Base-by-base conservation (phyloP, 2,113 vertebrate species). In the Orthonyx spaldingii region DNA sequence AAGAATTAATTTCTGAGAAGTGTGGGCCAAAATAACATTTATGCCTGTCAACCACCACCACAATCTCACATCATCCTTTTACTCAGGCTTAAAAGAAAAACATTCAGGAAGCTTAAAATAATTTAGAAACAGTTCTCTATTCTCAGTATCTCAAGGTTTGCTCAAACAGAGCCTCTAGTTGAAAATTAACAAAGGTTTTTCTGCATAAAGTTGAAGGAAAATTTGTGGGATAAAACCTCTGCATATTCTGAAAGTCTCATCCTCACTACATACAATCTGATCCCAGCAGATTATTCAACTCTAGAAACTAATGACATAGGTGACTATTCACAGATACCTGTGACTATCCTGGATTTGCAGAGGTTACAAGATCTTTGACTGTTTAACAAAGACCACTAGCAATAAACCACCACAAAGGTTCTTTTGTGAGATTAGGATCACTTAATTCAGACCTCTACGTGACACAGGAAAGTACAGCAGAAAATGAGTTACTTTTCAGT, bases 391-490 rank as follows among this genome's bases (percentile, higher is more conserved):
- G 47, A 90, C 60, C 33, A 66, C 15, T 72, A 87, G 84, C 63
- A 94, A 84, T 84, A 95, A 92, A 90, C 56, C 22, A 84, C 39
- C 59, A 96, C 79, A 91, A 84, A 83, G 41, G 61, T 72, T 93
- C 94, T 70, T 96, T 79, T 79, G 90, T 94, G 86, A 93, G 87
- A 96, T 95, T 83, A 84, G 63, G 94, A 97, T 97, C 96, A 83
- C 76, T 96, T 91, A 90, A 53, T 86, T 46, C 52, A 92, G 50
- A 69, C 88, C 47, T 77, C 78, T 97, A 87, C 2, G 9, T 77
- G 63, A 75, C 88, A 89, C 20, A 86, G 87, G 50, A 76, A 95
- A 95, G 77, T 66, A 60, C 79, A 96, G 77, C 49, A 87, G 79
- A 96, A 87, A 82, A 92, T 77, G 86, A 96, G 68, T 78, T 95